Conservation (phyloP, 2,797 vertebrate genomes). For the Lithobates sylvaticus region DNA sequence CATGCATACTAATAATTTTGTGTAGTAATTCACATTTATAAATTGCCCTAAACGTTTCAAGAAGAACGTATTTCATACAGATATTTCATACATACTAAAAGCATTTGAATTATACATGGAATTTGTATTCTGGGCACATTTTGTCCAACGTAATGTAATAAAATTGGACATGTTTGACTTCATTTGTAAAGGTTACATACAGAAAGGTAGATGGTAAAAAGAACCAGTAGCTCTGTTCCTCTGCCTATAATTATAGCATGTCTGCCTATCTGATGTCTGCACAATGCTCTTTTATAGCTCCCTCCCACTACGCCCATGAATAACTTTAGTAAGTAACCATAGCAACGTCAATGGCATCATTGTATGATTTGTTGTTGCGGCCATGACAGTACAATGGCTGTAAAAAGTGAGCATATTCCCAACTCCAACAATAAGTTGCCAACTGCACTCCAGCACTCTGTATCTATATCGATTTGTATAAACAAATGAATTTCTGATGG, state of each 20-base stretch:
- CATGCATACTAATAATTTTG: background rate
- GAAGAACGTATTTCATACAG: no score
- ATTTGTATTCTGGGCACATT: background rate
- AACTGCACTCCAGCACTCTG: background rate
- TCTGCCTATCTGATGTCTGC: slow-evolving; percentile 29
- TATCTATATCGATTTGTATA: background rate
- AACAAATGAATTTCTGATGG: background rate
- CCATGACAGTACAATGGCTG: slow-evolving; percentile 24
- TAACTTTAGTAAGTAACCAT: slow-evolving; percentile 37
- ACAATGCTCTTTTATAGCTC: slow-evolving; percentile 32
- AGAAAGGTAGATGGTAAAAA: slow-evolving; percentile 38
- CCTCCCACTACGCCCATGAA: slow-evolving; percentile 34
- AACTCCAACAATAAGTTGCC: background rate
- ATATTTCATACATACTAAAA: no score
- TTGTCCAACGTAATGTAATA: background rate
- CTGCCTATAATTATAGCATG: slow-evolving; percentile 44
- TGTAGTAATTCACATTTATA: background rate
- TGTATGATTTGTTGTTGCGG: slow-evolving; percentile 22
- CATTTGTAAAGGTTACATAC: slow-evolving; percentile 42
- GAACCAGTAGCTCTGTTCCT: background rate
- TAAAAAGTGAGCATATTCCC: background rate
- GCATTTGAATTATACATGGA: background rate
- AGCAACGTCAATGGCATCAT: slow-evolving; percentile 30
- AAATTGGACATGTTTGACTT: slow-evolving; percentile 10
- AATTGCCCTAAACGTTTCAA: background rate